Conservation (phyloP, 2,797 vertebrate species). For the Malurus leucopterus region DNA sequence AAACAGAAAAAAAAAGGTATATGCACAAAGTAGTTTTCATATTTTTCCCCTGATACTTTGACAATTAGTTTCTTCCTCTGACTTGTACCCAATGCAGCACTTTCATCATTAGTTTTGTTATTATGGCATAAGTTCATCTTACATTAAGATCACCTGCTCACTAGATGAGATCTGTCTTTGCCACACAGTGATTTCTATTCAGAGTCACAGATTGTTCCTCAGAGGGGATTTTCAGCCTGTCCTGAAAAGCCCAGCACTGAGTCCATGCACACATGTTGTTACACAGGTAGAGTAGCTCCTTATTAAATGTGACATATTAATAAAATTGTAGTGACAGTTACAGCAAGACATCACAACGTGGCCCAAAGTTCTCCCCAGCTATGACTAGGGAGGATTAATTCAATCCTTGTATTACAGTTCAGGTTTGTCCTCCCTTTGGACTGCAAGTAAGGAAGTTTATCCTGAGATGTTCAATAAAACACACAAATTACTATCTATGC, state of each 20-base stretch:
- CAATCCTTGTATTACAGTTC: neutral
- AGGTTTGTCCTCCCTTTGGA: neutral
- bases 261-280: neutral
- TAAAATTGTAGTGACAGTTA: neutral
- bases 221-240: neutral
- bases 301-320: neutral
- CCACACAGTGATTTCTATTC: neutral
- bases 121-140: neutral
- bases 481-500: neutral
- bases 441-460: neutral
- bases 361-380: neutral
- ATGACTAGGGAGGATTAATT: neutral
- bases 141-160: neutral
- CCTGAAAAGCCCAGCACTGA: neutral
- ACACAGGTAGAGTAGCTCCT: neutral
- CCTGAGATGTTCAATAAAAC: neutral
- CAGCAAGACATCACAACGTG: neutral
- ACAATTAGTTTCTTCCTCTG: neutral
- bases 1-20: neutral
- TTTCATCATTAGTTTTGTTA: neutral
- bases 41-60: neutral
- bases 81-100: neutral
- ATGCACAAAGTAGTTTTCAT: neutral
- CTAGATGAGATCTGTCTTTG: neutral
- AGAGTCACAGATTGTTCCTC: neutral